Conservation (phyloP, 2,888 invertebrate species). For the Helicoverpa assulta region DNA sequence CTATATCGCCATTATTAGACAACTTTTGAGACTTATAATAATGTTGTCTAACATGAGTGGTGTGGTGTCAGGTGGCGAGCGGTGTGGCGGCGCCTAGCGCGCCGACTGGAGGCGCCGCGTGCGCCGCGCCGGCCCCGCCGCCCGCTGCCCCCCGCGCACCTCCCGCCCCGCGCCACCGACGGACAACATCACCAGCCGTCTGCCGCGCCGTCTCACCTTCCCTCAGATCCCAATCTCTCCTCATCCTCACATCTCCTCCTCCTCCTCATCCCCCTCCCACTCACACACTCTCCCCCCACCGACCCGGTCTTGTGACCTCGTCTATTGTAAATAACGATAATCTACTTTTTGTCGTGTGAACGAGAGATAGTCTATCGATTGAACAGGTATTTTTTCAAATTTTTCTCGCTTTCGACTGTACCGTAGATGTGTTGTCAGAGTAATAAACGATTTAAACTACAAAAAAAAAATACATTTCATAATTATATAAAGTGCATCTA, state of each 20-base stretch:
- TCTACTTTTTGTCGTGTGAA: slow-evolving; percentile 90
- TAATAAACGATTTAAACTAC: slow-evolving; percentile 87
- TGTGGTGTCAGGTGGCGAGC: slow-evolving; percentile 85
- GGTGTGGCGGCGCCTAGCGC: slow-evolving; percentile 86
- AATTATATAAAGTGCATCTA: slow-evolving; percentile 87
- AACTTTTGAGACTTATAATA: neutral
- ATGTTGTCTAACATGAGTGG: neutral
- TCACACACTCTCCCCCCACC: slow-evolving; percentile 61
- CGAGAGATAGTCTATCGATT: slow-evolving; percentile 89
- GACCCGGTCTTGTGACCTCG: slow-evolving; percentile 71
- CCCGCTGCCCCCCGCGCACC: slow-evolving; percentile 61
- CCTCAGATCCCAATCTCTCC: slow-evolving; percentile 57
- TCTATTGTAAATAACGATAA: slow-evolving; percentile 90
- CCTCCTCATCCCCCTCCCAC: slow-evolving; percentile 58
- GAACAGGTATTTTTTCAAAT: slow-evolving; percentile 90
- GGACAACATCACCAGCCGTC: slow-evolving; percentile 75
- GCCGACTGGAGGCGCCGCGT: slow-evolving; percentile 61
- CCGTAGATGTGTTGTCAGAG: slow-evolving; percentile 90
- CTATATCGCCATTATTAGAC: too few relatives aligned
- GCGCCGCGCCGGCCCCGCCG: slow-evolving; percentile 64
- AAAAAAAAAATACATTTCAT: slow-evolving; percentile 87
- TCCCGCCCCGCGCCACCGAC: slow-evolving; percentile 64
- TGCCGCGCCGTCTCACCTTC: slow-evolving; percentile 79
- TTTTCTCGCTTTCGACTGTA: slow-evolving; percentile 90
- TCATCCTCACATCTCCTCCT: slow-evolving; percentile 62